phyloP scores from a whole-genome alignment of 30 jellyfish, hydroid and myxozoan species.

The Hydra vulgaris region DNA sequence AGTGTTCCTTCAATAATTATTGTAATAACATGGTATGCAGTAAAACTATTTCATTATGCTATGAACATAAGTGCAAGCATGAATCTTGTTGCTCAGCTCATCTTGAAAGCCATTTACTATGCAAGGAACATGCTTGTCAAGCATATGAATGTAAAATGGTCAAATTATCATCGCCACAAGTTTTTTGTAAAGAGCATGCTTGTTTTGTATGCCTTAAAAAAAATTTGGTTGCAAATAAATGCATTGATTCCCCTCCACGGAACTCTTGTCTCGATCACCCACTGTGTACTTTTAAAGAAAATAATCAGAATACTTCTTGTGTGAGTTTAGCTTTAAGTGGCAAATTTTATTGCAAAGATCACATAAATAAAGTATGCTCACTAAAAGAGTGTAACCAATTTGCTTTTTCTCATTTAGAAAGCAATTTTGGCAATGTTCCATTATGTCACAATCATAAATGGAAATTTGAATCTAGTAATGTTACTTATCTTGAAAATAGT shows the following conservation, averaged over 20 bases:
- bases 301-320: not conserved
- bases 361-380: not conserved
- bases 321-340: not conserved
- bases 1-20: not conserved
- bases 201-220: conserved; percentile 15
- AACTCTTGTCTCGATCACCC: conserved; percentile 4
- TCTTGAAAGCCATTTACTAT: not conserved
- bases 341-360: conserved; percentile 1
- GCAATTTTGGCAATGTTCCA: too few relatives aligned
- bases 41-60: not conserved
- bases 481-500: too few relatives aligned
- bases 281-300: not conserved
- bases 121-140: conserved; percentile 16
- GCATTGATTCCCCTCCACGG: conserved; percentile 6
- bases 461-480: too few relatives aligned
- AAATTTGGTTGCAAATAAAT: not conserved
- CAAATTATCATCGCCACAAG: conserved; percentile 2
- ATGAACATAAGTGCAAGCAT: not conserved
- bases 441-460: too few relatives aligned
- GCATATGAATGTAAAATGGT: not conserved
- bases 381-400: not conserved
- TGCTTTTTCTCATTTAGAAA: not conserved
- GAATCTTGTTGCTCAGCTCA: not conserved
- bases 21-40: not conserved
- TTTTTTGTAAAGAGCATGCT: conserved; percentile 21